Evolutionary conservation across 1,140 invertebrate genomes (phyloP).

Genomic region (Globodera ellingtonae): DNA sequence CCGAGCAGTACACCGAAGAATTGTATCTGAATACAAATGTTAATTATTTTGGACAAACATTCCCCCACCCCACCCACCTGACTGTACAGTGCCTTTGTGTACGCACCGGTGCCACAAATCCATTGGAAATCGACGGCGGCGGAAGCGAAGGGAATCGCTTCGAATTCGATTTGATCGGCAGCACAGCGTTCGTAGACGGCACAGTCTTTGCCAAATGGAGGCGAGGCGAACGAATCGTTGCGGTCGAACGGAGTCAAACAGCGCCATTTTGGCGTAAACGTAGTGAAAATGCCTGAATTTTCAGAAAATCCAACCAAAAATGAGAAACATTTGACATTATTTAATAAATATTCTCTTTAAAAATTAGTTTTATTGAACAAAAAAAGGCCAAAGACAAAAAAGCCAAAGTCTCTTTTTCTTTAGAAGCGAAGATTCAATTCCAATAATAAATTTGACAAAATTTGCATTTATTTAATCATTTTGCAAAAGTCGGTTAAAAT

Average conservation of each 20-base stretch:
- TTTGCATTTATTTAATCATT: background rate
- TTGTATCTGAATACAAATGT: constrained; percentile 7
- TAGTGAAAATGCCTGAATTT: constrained; percentile 26
- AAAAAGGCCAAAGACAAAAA: no score
- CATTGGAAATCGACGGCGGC: constrained; percentile 31
- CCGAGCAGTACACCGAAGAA: constrained; percentile 34
- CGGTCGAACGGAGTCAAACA: background rate
- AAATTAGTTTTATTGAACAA: no score
- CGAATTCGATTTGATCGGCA: constrained; percentile 20
- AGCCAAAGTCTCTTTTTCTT: no score
- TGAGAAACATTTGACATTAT: no score
- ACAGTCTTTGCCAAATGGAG: constrained; percentile 18
- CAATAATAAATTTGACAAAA: background rate
- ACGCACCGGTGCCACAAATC: constrained; percentile 29
- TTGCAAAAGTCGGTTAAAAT: no score
- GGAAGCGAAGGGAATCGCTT: constrained; percentile 26
- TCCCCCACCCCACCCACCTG: background rate
- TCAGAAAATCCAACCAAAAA: background rate
- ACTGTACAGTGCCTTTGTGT: constrained; percentile 17
- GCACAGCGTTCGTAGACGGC: constrained; percentile 12
- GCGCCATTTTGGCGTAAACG: constrained; percentile 25
- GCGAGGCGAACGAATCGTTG: background rate
- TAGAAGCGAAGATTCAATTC: no score
- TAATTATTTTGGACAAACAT: background rate
- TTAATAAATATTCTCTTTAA: no score